Evolutionary conservation across 2,797 vertebrate genomes (phyloP).

Genomic region (Synanceia verrucosa): DNA sequence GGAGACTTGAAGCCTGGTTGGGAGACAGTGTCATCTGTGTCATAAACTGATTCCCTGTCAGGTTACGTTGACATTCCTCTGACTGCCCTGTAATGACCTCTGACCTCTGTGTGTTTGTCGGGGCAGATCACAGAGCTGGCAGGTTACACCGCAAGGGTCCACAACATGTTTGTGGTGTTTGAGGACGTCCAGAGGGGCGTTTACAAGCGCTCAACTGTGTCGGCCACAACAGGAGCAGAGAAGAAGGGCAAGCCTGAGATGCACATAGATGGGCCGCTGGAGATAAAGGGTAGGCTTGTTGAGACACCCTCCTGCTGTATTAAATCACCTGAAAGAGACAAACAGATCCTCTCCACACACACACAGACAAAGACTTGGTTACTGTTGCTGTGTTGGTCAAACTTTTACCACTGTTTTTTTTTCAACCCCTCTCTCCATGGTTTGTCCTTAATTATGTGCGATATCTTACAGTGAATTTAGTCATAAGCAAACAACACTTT

Average conservation of each 20-base stretch:
- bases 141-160: constrained; percentile 94
- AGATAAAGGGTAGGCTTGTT: constrained; percentile 89
- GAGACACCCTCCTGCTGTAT: neutral
- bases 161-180: constrained; percentile 97
- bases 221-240: constrained; percentile 68
- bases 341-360: neutral
- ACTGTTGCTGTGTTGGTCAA: constrained; percentile 16
- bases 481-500: neutral
- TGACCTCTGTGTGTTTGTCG: constrained; percentile 39
- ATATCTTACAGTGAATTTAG: neutral
- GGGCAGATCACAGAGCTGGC: constrained; percentile 94
- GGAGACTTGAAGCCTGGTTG: too few relatives aligned
- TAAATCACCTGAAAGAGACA: neutral
- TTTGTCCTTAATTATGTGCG: neutral
- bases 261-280: constrained; percentile 87
- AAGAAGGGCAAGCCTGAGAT: constrained; percentile 81
- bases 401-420: neutral
- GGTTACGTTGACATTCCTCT: neutral
- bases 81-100: neutral
- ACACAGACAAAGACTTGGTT: neutral
- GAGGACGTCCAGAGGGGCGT: constrained; percentile 93
- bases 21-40: neutral
- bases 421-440: neutral
- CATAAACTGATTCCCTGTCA: neutral
- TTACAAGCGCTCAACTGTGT: constrained; percentile 89